Percentiles rank a stretch among this genome's conserved stretches.
Evolutionary conservation across 2,797 vertebrate species (phyloP).

Genomic region (Fratercula arctica): DNA sequence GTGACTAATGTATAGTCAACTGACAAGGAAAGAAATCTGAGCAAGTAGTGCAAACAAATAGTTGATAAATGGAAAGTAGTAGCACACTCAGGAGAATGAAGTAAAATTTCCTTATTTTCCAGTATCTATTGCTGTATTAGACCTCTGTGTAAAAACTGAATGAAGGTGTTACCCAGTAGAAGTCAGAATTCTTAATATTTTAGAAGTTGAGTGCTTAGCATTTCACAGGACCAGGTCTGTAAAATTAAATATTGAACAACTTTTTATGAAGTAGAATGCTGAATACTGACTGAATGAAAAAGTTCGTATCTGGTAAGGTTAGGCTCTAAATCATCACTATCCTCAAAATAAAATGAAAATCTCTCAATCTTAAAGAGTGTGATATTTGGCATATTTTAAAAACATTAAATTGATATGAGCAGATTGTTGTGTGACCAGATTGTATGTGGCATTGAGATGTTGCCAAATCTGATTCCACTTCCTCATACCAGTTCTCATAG

Average conservation of each 20-base stretch:
- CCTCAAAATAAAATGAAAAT: neutral
- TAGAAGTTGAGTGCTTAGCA: neutral
- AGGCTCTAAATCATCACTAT: neutral
- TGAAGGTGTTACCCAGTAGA: neutral
- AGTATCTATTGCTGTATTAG: neutral
- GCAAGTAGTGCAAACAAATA: neutral
- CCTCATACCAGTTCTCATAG: slow-evolving; percentile 54
- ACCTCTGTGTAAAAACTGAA: neutral
- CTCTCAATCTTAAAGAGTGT: neutral
- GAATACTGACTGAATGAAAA: neutral
- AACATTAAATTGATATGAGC: neutral
- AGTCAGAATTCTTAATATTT: neutral
- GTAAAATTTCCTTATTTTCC: neutral
- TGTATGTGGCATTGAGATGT: slow-evolving; percentile 30
- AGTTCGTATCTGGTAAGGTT: neutral
- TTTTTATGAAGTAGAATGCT: neutral
- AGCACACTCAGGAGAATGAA: neutral
- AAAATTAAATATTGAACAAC: neutral
- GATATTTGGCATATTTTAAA: neutral
- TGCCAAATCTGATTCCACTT: slow-evolving; percentile 51
- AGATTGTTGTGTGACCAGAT: slow-evolving; percentile 4
- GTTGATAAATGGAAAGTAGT: neutral
- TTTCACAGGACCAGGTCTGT: neutral
- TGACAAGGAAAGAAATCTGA: neutral
- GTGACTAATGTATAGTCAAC: neutral